Base-by-base conservation (phyloP, 2,797 vertebrate genomes). In the Oreonectes daqikongensis region DNA sequence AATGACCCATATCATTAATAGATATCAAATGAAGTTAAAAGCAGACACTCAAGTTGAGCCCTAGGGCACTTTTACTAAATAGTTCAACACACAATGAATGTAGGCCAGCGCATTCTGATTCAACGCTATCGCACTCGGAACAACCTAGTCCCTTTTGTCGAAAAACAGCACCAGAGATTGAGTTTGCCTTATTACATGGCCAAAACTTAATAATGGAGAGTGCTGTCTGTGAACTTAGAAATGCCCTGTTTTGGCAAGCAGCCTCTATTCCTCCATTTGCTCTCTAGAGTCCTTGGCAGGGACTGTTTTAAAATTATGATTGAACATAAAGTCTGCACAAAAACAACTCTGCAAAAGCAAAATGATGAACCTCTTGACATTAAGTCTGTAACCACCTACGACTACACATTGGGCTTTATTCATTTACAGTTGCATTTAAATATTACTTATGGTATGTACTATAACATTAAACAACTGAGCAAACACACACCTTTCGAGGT, bases 11-110 rank as follows among this genome's bases (percentile, higher is more conserved):
- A 92, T 94, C 89, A 91, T 88, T 89, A 92, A 88, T 92, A 86
- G 89, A 91, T 92, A 89, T 87, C 84, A 89, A 89, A 91, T 61
- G 84, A 88, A 90, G 89, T 92, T 91, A 91, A 90, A 86, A 89
- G 87, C 87, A 90, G 89, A 87, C 88, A 79, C 85, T 90, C 89
- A 90, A 89, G 88, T 90, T 86, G 86, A 90, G 90, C 91, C 93
- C 92, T 91, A 89, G 91, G 93, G 93, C 92, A 90, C 85, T 92
- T n/a, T 89, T 84, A 88, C 90, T 91, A 93, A 93, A 93, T 94
- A 84, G 90, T 92, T 91, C 92, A 90, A 92, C 92, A 93, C 88
- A 93, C 87, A 92, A 90, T 90, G 86, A 93, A 94, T 93, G 90
- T 94, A 93, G 93, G 92, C 88, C 92, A 92, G 84, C 50, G 83